Evolutionary conservation across 2,888 invertebrate species (phyloP).

Genomic region (Lithosia quadra): DNA sequence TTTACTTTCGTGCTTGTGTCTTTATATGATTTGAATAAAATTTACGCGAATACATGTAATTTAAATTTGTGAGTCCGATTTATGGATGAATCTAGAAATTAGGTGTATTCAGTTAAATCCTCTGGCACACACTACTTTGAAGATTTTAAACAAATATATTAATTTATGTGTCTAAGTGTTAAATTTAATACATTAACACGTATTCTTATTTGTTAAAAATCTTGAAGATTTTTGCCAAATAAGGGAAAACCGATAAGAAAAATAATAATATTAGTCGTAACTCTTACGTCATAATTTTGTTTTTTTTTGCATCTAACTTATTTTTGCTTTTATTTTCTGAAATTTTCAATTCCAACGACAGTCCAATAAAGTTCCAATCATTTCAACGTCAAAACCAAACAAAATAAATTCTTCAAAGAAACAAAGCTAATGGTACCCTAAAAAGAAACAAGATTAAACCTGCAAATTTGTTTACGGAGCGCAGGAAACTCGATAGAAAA

Average conservation of each 20-base stretch:
- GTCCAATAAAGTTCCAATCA: slow-evolving; percentile 21
- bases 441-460: slow-evolving; percentile 51
- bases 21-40: neutral
- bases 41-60: too few species aligned
- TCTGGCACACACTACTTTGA: too few species aligned
- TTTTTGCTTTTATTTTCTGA: neutral
- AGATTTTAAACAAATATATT: too few species aligned
- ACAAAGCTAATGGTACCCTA: slow-evolving; percentile 31
- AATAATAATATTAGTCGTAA: neutral
- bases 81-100: too few species aligned
- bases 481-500: slow-evolving; percentile 51
- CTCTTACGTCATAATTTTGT: neutral
- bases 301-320: neutral
- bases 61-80: neutral
- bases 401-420: slow-evolving; percentile 22
- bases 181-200: too few species aligned
- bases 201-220: too few species aligned
- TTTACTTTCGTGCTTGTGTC: neutral
- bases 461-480: slow-evolving; percentile 58
- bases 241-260: too few species aligned
- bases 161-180: too few species aligned
- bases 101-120: too few species aligned
- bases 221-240: too few species aligned
- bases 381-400: slow-evolving; percentile 20
- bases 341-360: slow-evolving; percentile 8